Evolutionary conservation across 2,113 vertebrate genomes (phyloP), one percentile per base, ranked within the genome.

Genomic region (Excalfactoria chinensis): DNA sequence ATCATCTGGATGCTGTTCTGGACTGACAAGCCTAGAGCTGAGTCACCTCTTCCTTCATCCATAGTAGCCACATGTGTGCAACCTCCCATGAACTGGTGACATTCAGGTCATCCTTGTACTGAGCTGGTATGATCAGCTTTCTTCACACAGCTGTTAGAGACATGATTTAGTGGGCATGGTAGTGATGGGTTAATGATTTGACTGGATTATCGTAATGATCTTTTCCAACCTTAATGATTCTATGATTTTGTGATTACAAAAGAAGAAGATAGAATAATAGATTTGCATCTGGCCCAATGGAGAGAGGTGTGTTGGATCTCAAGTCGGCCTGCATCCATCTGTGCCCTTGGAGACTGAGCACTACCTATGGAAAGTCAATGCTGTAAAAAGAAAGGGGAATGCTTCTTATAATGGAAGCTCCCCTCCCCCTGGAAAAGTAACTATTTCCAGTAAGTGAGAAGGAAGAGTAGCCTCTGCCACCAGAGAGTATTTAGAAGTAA

Each of bases 401-500:
- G 75, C 13, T 89, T 53, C 80, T 70, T 34, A 28, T 32, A 71
- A 93, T 87, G 90, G 80, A 78, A 89, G 59, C 74, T 86, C 90
- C 79, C 88, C 81, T 86, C 93, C 93, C 91, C 78, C 84, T 91
- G 97, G 91, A 96, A 98, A 93, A 96, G 88, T 95, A 94, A 94
- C 91, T 96, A 87, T 97, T 97, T 98, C 97, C 97, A 97, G 97
- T 96, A 98, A 95, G 96, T 86, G 97, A 98, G 93, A 93, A 97
- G 96, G 95, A 95, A 96, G 97, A 94, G 95, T 95, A 95, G 95
- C 95, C 95, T 84, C 48, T 87, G 95, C 95, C 95, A 97, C 97
- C 97, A 96, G 95, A 96, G 97, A 96, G 94, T 96, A 96, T 98
- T 98, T 97, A 96, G 86, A 89, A 96, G 96, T 98, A 98, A 98